Base-by-base conservation (phyloP, 2,888 invertebrate species). In the Callyntrura guangdongensis region DNA sequence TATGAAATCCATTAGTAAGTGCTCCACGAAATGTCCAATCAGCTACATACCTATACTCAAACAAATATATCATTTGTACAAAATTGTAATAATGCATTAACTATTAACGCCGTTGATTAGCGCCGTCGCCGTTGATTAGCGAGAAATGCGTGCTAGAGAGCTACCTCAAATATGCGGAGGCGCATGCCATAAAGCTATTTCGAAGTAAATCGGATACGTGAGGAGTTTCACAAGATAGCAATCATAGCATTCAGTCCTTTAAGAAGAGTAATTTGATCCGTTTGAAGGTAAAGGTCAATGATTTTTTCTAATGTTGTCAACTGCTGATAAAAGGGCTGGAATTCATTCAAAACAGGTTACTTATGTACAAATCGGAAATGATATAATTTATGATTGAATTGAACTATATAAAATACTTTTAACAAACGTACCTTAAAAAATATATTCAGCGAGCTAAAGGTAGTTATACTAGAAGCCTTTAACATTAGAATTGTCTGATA, bases 1-100 rank as follows among this genome's bases (percentile, higher is more conserved):
- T 93, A 77, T 93, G 93, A 91, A 94, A 94, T 47, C 93, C 93
- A 8, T 89, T 79, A 0, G 91, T 84, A 0, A 94, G 89, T 1
- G 67, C 67, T 17, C 94, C 94, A 45, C 92, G 86, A 84, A 93
- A 94, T 36, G 92, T 90, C 94, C 94, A 94, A 67, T 94, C 90
- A 0, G 93, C 92, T 9, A 94, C 92, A 79, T 93, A 93, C 49
- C 94, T 94, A 25, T 36, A 6, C 6, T 36, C 6, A 36, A 36
- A 36, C n/a, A n/a, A n/a, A n/a, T n/a, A n/a, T n/a, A n/a, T n/a
- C n/a, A n/a, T n/a, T n/a, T n/a, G n/a, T n/a, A n/a, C n/a, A n/a
- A n/a, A n/a, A n/a, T n/a, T n/a, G n/a, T n/a, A n/a, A n/a, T n/a
- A n/a, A n/a, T n/a, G n/a, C n/a, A n/a, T n/a, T n/a, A n/a, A n/a